These are phyloP conservation scores for Philotrypesis tridentata DNA, from an alignment of 1,140 invertebrate species.

Conservation along the genomic window DNA sequence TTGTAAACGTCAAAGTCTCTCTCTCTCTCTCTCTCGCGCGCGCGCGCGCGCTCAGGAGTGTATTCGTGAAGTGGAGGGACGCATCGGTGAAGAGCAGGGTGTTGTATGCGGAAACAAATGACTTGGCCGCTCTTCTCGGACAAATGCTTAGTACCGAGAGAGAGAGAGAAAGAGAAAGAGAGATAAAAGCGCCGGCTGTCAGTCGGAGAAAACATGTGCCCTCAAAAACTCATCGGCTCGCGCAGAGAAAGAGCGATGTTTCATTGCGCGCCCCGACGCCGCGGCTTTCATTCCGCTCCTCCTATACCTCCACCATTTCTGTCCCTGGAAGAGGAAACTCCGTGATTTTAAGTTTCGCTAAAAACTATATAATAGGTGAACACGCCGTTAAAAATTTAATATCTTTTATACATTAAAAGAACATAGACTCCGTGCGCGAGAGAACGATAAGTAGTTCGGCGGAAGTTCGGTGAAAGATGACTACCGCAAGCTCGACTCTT, in stretches of 20 bases:
- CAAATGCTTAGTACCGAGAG: constrained; percentile 1
- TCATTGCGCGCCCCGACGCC: neutral
- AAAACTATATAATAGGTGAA: too few relatives aligned
- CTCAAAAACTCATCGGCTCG: constrained; percentile 19
- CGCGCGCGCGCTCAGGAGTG: neutral
- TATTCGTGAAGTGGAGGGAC: neutral
- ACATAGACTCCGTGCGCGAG: too few relatives aligned
- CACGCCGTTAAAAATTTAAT: too few relatives aligned
- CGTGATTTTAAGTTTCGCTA: too few relatives aligned
- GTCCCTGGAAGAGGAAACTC: too few relatives aligned
- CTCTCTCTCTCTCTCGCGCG: neutral
- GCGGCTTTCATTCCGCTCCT: neutral
- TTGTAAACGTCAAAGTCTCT: constrained; percentile 25
- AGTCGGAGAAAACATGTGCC: neutral
- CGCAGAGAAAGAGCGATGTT: neutral
- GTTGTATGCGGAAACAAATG: constrained; percentile 18
- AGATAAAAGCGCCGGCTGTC: neutral
- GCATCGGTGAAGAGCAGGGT: constrained; percentile 5
- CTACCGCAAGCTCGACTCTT: neutral
- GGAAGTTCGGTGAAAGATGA: neutral
- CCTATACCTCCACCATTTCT: too few relatives aligned
- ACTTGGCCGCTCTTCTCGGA: constrained; percentile 15
- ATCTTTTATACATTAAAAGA: too few relatives aligned
- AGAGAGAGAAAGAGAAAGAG: neutral
- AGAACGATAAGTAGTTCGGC: too few relatives aligned